phyloP scores from a whole-genome alignment of 2,113 vertebrate species.

The Oncorhynchus clarkii region DNA sequence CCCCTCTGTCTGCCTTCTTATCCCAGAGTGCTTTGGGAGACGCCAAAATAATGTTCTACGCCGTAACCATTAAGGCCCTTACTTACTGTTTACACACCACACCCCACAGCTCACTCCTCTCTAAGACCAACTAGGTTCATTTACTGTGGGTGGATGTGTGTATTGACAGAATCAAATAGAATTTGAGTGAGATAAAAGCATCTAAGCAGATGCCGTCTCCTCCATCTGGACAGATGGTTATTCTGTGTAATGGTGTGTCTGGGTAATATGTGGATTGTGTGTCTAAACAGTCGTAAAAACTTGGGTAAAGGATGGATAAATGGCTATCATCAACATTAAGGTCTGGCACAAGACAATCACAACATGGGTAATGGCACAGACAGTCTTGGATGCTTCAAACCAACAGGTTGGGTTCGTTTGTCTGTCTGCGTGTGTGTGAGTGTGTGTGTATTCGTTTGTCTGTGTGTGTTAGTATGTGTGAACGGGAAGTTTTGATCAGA shows the following conservation, averaged over 20 bases:
- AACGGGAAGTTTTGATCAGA: no score
- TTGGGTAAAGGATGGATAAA: neutral
- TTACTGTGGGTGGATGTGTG: constrained; percentile 34
- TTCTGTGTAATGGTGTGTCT: constrained; percentile 42
- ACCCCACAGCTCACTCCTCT: constrained; percentile 7
- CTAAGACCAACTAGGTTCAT: neutral
- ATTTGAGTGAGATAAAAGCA: neutral
- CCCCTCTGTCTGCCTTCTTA: neutral
- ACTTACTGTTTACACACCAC: neutral
- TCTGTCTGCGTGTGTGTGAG: neutral
- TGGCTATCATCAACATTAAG: neutral
- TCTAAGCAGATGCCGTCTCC: constrained; percentile 54
- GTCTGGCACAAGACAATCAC: neutral
- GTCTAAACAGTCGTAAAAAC: neutral
- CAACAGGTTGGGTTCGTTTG: neutral
- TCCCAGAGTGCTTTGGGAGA: neutral
- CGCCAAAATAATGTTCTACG: neutral
- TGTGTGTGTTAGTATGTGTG: neutral
- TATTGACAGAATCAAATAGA: constrained; percentile 37
- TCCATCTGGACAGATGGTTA: constrained; percentile 63
- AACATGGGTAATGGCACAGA: neutral
- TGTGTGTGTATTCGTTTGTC: neutral
- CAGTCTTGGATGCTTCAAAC: neutral
- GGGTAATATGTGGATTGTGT: constrained; percentile 8
- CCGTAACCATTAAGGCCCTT: neutral